Base-by-base conservation (phyloP, 1,140 invertebrate species). In the Listronotus oregonensis region DNA sequence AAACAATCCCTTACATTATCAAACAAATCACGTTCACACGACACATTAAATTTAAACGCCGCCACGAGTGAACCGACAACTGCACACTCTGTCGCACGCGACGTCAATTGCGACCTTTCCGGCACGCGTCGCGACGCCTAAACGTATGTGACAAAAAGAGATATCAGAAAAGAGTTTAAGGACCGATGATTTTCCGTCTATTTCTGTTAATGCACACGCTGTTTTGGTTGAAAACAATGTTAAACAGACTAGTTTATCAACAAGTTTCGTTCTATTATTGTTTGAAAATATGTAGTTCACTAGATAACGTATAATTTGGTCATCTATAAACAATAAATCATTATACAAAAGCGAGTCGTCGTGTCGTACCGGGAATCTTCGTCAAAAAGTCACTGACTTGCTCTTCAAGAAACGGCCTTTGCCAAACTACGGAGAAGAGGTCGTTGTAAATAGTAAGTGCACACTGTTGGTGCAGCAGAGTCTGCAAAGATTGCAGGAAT, bases 401-500 rank as follows among this genome's bases (percentile, higher is more conserved):
- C 34, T 51, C 58, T 50, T 61, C 58, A 51, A 37, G 49, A 61
- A 40, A 61, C 58, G 46, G 46, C 47, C 47, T 61, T 61, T 61
- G 58, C 58, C 37, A 61, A 61, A 61, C 58, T 61, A 52, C 56
- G 47, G 15, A 51, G 58, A 61, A 51, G 58, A 60, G 57, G 46
- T 61, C 51, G 51, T 54, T 49, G 49, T 54, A 18, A 39, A 50
- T 39, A 54, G 51, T 54, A 15, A 40, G 32, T 54, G 51, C 42
- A 44, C 8, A 44, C 42, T 44, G 42, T 18, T 44, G 49, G 31
- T 51, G 49, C 55, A 44, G 42, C 55, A 44, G 55, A 57, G 55
- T 57, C 55, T 57, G 55, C 55, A 57, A 57, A 57, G 43, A 43
- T 21, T 44, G 55, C 55, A 57, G 43, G 55, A 57, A 57, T 57